phyloP scores from a whole-genome alignment of 2,888 invertebrate genomes.

The Drosophila bunnanda region DNA sequence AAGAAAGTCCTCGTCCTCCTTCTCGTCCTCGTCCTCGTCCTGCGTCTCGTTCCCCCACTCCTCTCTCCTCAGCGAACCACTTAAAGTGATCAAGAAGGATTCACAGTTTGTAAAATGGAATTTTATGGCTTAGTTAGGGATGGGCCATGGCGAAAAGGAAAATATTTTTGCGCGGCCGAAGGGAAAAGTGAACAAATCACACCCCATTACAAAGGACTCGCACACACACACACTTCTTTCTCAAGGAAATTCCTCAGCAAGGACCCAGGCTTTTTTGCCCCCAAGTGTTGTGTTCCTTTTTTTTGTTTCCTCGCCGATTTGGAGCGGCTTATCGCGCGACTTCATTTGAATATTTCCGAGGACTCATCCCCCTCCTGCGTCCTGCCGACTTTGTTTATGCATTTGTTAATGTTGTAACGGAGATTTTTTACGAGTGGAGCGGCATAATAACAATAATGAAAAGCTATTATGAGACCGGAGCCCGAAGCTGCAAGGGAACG shows the following conservation, averaged over 20 bases:
- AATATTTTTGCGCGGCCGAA: constrained; percentile 51
- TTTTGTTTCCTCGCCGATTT: constrained; percentile 74
- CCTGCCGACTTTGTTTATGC: constrained; percentile 75
- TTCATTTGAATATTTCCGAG: constrained; percentile 83
- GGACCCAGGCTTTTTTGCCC: constrained; percentile 20
- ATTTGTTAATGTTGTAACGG: constrained; percentile 83
- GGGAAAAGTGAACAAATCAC: constrained; percentile 79
- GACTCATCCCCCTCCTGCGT: constrained; percentile 20
- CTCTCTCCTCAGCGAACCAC: constrained; percentile 66
- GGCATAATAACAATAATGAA: constrained; percentile 83
- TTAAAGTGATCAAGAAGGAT: constrained; percentile 84
- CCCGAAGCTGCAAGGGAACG: constrained; percentile 27
- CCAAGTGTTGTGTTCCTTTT: constrained; percentile 34
- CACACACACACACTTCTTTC: constrained; percentile 8
- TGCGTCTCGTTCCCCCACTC: neutral
- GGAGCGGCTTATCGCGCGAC: constrained; percentile 84
- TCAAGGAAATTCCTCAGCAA: constrained; percentile 31
- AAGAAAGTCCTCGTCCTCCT: constrained; percentile 1
- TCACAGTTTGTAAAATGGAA: constrained; percentile 84
- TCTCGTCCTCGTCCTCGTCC: constrained; percentile 15
- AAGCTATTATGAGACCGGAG: constrained; percentile 81
- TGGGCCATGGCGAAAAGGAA: constrained; percentile 52
- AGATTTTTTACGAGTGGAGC: constrained; percentile 76
- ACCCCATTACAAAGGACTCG: constrained; percentile 75
- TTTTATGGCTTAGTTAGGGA: constrained; percentile 81